phyloP scores from a whole-genome alignment of 2,797 vertebrate genomes.

The Eidolon dupreanum region DNA sequence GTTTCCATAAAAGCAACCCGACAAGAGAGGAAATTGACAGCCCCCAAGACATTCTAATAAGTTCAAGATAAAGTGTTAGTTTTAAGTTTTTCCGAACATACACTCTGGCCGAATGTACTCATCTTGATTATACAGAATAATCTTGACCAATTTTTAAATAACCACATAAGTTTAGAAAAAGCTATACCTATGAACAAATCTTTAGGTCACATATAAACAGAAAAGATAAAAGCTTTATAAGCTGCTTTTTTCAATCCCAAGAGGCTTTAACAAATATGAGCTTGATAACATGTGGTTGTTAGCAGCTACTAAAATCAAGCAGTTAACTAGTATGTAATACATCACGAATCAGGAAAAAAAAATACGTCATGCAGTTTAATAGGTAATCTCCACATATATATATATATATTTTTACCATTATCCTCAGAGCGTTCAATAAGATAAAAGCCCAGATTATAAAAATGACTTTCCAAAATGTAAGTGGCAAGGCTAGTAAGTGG shows the following conservation, averaged over 20 bases:
- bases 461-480: neutral
- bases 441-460: neutral
- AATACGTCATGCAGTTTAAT: neutral
- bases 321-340: neutral
- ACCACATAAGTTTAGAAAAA: neutral
- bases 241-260: neutral
- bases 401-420: neutral
- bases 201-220: neutral
- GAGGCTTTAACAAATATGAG: neutral
- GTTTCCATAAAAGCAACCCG: slow-evolving; percentile 17
- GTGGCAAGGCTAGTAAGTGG: neutral
- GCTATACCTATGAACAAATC: neutral
- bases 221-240: neutral
- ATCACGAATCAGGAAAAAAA: too few species aligned
- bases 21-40: slow-evolving; percentile 6
- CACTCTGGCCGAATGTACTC: neutral
- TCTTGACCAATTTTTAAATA: slow-evolving; percentile 2
- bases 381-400: neutral
- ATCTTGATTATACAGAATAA: neutral
- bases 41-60: neutral
- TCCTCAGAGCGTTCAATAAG: neutral
- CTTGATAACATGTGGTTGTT: neutral
- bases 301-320: neutral
- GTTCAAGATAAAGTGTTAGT: neutral
- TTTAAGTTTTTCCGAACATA: neutral